These are phyloP conservation scores for Cecropterus lyciades DNA, from an alignment of 1,140 invertebrate genomes.

Conservation along the genomic window DNA sequence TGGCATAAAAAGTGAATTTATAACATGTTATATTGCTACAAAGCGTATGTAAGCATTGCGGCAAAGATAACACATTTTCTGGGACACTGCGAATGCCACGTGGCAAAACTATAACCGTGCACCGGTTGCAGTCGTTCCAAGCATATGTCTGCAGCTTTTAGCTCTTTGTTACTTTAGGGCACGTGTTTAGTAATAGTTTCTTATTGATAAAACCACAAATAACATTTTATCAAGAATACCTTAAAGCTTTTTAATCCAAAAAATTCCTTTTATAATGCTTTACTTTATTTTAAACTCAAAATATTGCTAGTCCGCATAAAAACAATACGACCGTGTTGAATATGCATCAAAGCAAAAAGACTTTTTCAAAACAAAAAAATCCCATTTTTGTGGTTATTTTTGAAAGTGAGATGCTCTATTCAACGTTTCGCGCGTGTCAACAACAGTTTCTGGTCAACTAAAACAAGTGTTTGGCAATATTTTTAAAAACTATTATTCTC, in stretches of 20 bases:
- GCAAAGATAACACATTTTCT: no score
- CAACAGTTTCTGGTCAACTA: neutral
- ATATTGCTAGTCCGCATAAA: neutral
- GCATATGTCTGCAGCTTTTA: constrained; percentile 14
- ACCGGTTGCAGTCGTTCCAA: no score
- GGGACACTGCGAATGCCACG: no score
- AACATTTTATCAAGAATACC: neutral
- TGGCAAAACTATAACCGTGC: no score
- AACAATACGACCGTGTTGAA: constrained; percentile 2
- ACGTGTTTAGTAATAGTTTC: neutral
- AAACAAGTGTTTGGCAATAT: neutral
- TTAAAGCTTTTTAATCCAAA: no score
- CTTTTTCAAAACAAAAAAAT: constrained; percentile 22
- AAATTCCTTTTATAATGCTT: neutral
- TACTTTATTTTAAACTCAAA: neutral
- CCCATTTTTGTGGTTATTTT: constrained; percentile 20
- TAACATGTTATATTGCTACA: no score
- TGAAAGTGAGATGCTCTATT: constrained; percentile 27
- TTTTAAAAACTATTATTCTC: no score
- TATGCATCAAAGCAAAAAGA: constrained; percentile 22
- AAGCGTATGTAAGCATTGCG: no score
- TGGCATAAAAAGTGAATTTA: no score
- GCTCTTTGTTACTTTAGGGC: neutral
- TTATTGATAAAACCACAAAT: neutral
- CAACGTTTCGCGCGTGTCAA: constrained; percentile 8